These are phyloP conservation scores for Uropetala carovei DNA, from an alignment of 2,888 invertebrate genomes.

Conservation along the genomic window DNA sequence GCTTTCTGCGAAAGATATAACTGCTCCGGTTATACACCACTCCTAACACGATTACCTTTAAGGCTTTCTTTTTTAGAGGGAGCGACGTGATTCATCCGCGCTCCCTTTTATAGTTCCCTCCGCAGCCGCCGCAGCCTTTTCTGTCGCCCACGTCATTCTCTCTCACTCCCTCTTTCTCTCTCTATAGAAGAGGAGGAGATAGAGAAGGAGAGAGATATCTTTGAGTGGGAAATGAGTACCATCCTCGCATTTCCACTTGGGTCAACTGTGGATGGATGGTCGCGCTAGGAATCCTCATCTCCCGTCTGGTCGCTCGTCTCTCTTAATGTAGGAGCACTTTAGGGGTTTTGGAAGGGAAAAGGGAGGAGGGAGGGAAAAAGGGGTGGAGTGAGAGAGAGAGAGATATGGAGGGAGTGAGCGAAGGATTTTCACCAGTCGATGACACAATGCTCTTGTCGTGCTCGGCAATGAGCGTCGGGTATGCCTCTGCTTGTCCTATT, in stretches of 20 bases:
- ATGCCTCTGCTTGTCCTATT: background rate
- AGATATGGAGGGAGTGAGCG: background rate
- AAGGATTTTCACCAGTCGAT: no score
- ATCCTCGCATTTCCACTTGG: background rate
- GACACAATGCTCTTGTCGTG: no score
- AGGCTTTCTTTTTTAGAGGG: conserved; percentile 27
- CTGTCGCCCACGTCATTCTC: background rate
- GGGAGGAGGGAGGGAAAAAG: background rate
- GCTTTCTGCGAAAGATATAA: background rate
- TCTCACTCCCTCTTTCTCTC: background rate
- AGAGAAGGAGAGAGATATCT: background rate
- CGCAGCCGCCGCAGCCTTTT: background rate
- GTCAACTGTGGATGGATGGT: conserved; percentile 5
- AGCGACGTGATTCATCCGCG: conserved; percentile 31
- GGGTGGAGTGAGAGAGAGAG: background rate
- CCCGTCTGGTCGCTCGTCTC: background rate
- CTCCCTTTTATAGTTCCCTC: background rate
- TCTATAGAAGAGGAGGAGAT: no score
- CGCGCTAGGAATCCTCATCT: background rate
- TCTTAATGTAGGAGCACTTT: background rate
- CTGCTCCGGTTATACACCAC: background rate
- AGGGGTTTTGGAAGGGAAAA: background rate
- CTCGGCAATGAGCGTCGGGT: no score
- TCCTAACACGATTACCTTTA: conserved; percentile 47
- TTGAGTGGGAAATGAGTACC: conserved; percentile 1